Conservation (phyloP, 2,113 vertebrate genomes). For the Hystrix brachyura region DNA sequence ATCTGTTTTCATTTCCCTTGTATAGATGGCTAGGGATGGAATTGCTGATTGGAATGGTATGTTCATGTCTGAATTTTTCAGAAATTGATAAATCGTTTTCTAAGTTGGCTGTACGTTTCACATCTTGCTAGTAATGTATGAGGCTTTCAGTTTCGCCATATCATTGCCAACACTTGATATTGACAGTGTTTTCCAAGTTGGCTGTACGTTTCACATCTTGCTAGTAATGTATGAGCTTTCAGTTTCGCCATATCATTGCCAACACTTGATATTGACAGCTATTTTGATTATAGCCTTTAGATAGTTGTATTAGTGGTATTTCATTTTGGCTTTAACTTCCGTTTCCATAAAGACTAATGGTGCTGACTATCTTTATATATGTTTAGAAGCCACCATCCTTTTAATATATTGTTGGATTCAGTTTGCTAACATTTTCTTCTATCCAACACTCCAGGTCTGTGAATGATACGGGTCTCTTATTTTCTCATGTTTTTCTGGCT, state of each 20-base stretch:
- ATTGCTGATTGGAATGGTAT: not conserved
- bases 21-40: not conserved
- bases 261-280: not conserved
- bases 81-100: not conserved
- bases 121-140: not conserved
- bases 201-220: not conserved
- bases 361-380: not conserved
- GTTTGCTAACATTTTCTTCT: not conserved
- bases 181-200: not conserved
- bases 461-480: not conserved
- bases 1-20: slow-evolving; percentile 32
- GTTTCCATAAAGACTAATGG: not conserved
- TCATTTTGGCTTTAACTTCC: not conserved
- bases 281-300: not conserved
- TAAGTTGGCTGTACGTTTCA: not conserved
- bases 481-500: slow-evolving; percentile 32
- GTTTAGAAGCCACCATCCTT: not conserved
- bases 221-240: not conserved
- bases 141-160: not conserved
- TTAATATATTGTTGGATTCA: not conserved
- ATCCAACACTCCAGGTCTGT: not conserved
- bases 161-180: not conserved
- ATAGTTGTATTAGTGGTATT: not conserved
- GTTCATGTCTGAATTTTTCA: not conserved
- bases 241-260: not conserved